A percentile compares a stretch with the other conserved stretches of the same genome.
phyloP scores from a whole-genome alignment of 1,140 invertebrate species.

The Pemphigus obesinymphae region DNA sequence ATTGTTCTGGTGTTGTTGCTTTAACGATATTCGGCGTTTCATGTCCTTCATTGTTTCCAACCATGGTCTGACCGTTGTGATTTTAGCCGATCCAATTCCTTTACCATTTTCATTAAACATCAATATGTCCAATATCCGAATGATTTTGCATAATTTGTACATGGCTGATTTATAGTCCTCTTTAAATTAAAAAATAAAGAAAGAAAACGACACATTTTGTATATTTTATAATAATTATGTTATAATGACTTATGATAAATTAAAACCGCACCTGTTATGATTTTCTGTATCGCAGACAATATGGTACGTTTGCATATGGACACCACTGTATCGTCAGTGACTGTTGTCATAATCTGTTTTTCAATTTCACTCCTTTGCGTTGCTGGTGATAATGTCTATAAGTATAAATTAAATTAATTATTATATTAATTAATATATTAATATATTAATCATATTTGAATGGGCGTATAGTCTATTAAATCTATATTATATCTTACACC shows the following conservation, averaged over 20 bases:
- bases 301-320: background rate
- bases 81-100: background rate
- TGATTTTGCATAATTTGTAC: background rate
- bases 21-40: background rate
- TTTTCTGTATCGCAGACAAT: background rate
- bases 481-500: too few relatives aligned
- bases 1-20: background rate
- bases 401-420: too few relatives aligned
- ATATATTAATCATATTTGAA: too few relatives aligned
- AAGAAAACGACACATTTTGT: too few relatives aligned
- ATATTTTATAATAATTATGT: too few relatives aligned
- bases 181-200: background rate
- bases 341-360: too few relatives aligned
- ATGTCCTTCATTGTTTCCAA: background rate
- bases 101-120: background rate
- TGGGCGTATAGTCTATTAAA: too few relatives aligned
- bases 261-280: background rate
- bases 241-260: too few relatives aligned
- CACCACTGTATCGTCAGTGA: background rate
- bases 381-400: background rate
- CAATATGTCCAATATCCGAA: background rate
- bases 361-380: background rate
- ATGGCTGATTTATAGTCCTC: background rate
- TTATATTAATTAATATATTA: too few relatives aligned
- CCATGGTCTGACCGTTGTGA: background rate